A percentile compares a stretch with the other conserved stretches of the same genome.
phyloP scores from a whole-genome alignment of 2,888 invertebrate species.

The Camptogramma bilineatum region DNA sequence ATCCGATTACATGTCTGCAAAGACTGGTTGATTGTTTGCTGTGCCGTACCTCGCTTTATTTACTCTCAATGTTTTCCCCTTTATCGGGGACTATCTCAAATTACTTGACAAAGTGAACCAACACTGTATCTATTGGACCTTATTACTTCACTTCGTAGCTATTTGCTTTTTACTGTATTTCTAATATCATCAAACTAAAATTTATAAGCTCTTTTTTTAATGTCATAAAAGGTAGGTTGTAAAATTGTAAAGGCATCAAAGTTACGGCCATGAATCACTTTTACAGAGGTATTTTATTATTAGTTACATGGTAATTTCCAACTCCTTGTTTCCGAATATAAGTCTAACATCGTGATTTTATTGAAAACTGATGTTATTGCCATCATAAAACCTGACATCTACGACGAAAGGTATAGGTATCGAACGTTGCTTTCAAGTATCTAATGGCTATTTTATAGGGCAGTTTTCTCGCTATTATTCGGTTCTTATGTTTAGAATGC shows the following conservation, averaged over 20 bases:
- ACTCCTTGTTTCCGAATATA: slow-evolving; percentile 63
- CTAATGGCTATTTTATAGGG: slow-evolving; percentile 66
- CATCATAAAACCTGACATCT: slow-evolving; percentile 68
- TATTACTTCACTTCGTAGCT: slow-evolving; percentile 23
- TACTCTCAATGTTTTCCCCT: slow-evolving; percentile 68
- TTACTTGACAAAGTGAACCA: slow-evolving; percentile 57
- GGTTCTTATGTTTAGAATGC: slow-evolving; percentile 50
- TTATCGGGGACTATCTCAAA: slow-evolving; percentile 62
- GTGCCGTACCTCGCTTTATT: slow-evolving; percentile 63
- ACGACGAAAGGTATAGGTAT: slow-evolving; percentile 51
- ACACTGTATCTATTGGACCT: slow-evolving; percentile 42
- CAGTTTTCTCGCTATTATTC: slow-evolving; percentile 64
- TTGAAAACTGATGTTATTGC: slow-evolving; percentile 71
- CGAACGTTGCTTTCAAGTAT: slow-evolving; percentile 47
- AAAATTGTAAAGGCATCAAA: slow-evolving; percentile 43
- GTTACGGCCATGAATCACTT: slow-evolving; percentile 58
- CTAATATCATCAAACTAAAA: slow-evolving; percentile 18
- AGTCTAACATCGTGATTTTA: slow-evolving; percentile 65
- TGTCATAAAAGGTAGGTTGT: slow-evolving; percentile 27
- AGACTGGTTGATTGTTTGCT: slow-evolving; percentile 72
- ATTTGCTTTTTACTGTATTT: slow-evolving; percentile 16
- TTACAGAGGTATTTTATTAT: slow-evolving; percentile 56
- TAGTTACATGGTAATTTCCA: slow-evolving; percentile 53
- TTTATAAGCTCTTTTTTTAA: slow-evolving; percentile 16
- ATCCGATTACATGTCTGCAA: slow-evolving; percentile 73